These are phyloP conservation scores for Drosophila glabriapex DNA, from an alignment of 2,888 invertebrate species.

Conservation along the genomic window DNA sequence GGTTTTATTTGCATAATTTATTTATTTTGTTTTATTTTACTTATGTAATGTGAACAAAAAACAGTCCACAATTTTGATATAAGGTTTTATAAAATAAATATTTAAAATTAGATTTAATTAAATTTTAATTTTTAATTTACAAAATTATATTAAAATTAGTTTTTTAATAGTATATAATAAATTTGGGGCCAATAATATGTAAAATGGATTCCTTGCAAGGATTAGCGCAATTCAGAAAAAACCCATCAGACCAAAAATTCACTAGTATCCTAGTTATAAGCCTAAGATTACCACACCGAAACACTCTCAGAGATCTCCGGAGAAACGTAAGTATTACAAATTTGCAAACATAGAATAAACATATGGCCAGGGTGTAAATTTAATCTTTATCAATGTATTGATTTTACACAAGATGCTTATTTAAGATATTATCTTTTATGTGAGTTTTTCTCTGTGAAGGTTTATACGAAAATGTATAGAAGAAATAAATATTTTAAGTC, in stretches of 20 bases:
- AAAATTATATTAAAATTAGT: neutral
- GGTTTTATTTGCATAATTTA: neutral
- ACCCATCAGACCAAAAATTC: neutral
- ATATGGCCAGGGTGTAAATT: neutral
- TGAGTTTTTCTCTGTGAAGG: neutral
- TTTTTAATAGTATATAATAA: neutral
- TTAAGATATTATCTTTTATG: neutral
- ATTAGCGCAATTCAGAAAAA: neutral
- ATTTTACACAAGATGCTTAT: neutral
- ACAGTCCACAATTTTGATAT: too few relatives aligned
- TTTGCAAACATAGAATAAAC: too few relatives aligned
- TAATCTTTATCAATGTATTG: neutral
- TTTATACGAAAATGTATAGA: neutral
- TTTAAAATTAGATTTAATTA: neutral
- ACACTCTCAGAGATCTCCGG: neutral
- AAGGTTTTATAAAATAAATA: neutral
- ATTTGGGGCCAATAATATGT: neutral
- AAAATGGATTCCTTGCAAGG: neutral
- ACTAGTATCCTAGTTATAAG: neutral
- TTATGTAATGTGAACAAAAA: neutral
- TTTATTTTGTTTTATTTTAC: neutral
- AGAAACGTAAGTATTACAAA: neutral
- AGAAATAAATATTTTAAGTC: too few relatives aligned
- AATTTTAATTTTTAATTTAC: neutral
- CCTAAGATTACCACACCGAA: neutral